phyloP scores from a whole-genome alignment of 2,113 vertebrate genomes.

The Gila orcuttii region DNA sequence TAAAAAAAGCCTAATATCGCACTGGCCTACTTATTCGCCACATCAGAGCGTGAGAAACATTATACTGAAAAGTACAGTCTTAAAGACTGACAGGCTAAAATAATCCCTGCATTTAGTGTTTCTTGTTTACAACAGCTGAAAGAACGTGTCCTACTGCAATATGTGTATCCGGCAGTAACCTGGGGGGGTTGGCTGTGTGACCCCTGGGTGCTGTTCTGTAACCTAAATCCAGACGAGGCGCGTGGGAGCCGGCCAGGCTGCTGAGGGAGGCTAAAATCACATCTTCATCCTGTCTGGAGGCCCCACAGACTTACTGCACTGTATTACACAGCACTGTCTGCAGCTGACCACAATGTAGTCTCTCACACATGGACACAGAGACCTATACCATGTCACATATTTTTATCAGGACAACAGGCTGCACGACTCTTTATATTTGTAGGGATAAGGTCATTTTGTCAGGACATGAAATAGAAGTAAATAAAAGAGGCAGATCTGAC shows the following conservation, averaged over 20 bases:
- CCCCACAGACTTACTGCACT: conserved; percentile 5
- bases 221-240: conserved; percentile 49
- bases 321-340: conserved; percentile 17
- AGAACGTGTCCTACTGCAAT: conserved; percentile 30
- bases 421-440: neutral
- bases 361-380: neutral
- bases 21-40: conserved; percentile 3
- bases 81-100: neutral
- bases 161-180: conserved; percentile 35
- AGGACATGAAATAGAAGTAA: neutral
- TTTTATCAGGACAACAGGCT: neutral
- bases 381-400: neutral
- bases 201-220: conserved; percentile 37
- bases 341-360: conserved; percentile 17
- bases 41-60: neutral
- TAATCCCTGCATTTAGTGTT: conserved; percentile 22
- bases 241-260: conserved; percentile 38
- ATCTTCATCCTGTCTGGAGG: conserved; percentile 48
- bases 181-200: conserved; percentile 31
- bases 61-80: conserved; percentile 23
- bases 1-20: neutral
- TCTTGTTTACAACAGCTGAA: conserved; percentile 33
- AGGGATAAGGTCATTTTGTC: neutral
- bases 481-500: neutral
- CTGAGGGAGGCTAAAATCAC: conserved; percentile 39